Percentiles rank a stretch among this genome's conserved stretches.
Evolutionary conservation across 2,797 vertebrate species (phyloP).

Genomic region (Erpetoichthys calabaricus): DNA sequence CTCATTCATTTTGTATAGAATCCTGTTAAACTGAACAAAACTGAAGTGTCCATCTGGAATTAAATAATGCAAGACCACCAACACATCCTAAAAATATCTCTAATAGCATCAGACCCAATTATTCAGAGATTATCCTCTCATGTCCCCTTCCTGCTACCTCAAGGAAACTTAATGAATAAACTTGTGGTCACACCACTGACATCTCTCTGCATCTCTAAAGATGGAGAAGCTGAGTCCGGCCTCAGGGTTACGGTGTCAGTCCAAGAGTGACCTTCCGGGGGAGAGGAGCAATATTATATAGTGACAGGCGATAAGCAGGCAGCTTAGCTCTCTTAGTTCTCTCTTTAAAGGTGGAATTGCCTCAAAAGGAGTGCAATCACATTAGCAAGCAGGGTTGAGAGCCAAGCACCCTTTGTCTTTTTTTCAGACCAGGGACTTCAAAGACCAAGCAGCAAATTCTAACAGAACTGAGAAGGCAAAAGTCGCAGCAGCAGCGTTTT

Average conservation of each 20-base stretch:
- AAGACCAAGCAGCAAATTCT: slow-evolving; percentile 18
- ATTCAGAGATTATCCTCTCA: slow-evolving; percentile 95
- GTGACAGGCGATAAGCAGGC: slow-evolving; percentile 55
- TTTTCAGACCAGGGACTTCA: slow-evolving; percentile 33
- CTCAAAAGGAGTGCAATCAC: slow-evolving; percentile 59
- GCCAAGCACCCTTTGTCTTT: slow-evolving; percentile 27
- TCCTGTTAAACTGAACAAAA: slow-evolving; percentile 51
- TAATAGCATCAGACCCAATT: slow-evolving; percentile 74
- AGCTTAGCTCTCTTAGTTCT: slow-evolving; percentile 35
- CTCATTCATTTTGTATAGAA: slow-evolving; percentile 36
- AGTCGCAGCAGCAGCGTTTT: slow-evolving; percentile 32
- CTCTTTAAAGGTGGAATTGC: slow-evolving; percentile 25
- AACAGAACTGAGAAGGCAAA: slow-evolving; percentile 23
- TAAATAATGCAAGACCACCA: neutral
- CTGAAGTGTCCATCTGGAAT: slow-evolving; percentile 67
- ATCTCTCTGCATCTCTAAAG: slow-evolving; percentile 73
- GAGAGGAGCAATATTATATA: slow-evolving; percentile 57
- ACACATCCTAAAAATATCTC: slow-evolving; percentile 49
- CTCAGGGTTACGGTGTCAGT: slow-evolving; percentile 70
- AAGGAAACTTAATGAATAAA: too few species aligned
- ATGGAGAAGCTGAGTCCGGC: slow-evolving; percentile 53
- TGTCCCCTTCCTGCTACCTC: slow-evolving; percentile 29
- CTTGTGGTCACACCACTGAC: slow-evolving; percentile 66
- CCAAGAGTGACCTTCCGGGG: slow-evolving; percentile 60
- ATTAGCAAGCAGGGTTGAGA: slow-evolving; percentile 40